Percentiles rank a stretch among this genome's conserved stretches.
Evolutionary conservation across 30 jellyfish, hydroid and myxozoan genomes (phyloP).

Genomic region (Aurelia sp.): DNA sequence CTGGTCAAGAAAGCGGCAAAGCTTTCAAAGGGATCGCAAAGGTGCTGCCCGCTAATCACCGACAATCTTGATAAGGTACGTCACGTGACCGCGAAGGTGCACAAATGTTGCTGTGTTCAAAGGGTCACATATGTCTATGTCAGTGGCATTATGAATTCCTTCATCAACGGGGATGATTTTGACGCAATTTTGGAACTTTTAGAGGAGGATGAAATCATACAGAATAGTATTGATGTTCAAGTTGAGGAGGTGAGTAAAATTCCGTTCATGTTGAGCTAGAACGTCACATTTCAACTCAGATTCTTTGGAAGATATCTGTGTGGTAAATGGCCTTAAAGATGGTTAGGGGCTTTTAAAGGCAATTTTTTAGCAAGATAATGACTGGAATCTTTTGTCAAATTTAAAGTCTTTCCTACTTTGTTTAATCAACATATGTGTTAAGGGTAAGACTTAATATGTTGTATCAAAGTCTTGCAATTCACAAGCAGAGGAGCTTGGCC

Average conservation of each 20-base stretch:
- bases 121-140: too few species aligned
- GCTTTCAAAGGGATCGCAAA: constrained; percentile 8
- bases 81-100: background rate
- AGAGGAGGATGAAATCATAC: constrained; percentile 36
- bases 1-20: background rate
- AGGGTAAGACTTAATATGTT: background rate
- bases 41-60: constrained; percentile 11
- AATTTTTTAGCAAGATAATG: too few species aligned
- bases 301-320: background rate
- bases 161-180: constrained; percentile 20
- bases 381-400: too few species aligned
- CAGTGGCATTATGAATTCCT: constrained; percentile 13
- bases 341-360: background rate
- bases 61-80: constrained; percentile 4
- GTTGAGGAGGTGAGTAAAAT: constrained; percentile 43
- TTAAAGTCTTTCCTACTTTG: too few species aligned
- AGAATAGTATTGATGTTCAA: constrained; percentile 17
- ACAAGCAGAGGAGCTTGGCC: background rate
- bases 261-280: constrained; percentile 1
- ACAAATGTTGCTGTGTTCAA: too few species aligned
- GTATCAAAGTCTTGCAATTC: background rate
- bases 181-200: constrained; percentile 40
- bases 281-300: constrained; percentile 5
- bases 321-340: background rate
- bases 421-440: too few species aligned